Conservation (phyloP, 2,113 vertebrate species). For the Piaya cayana region DNA sequence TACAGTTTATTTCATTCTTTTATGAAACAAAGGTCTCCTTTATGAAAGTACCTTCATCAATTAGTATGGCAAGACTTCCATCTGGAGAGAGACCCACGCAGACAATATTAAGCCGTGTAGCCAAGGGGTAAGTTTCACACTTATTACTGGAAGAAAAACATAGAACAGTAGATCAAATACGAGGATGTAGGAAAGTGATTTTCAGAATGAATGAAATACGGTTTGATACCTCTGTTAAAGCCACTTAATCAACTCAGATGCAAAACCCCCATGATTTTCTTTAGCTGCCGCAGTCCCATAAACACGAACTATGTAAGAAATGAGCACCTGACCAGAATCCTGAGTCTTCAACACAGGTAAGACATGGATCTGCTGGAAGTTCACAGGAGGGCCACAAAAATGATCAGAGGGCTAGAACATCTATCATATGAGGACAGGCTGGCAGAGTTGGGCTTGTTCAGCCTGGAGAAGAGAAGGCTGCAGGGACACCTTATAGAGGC, state of each 20-base stretch:
- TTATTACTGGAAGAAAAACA: constrained; percentile 82
- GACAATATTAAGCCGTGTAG: constrained; percentile 86
- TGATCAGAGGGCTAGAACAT: fast-evolving
- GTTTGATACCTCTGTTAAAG: fast-evolving
- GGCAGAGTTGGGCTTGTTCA: neutral
- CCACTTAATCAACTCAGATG: neutral
- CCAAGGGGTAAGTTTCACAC: constrained; percentile 88
- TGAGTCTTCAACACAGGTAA: neutral
- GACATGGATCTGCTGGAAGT: neutral
- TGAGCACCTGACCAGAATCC: neutral
- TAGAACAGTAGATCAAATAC: neutral
- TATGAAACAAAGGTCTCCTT: neutral
- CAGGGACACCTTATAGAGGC: no score
- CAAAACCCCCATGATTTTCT: fast-evolving
- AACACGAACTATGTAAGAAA: fast-evolving
- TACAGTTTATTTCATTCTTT: neutral
- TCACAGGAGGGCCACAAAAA: neutral
- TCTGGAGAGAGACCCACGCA: constrained; percentile 91
- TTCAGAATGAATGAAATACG: fast-evolving
- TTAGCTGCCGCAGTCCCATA: neutral
- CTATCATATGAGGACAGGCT: neutral
- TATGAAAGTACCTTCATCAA: constrained; percentile 88
- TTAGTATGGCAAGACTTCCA: constrained; percentile 85
- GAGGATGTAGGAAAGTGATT: neutral
- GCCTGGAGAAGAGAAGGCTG: neutral